Evolutionary conservation across 2,888 invertebrate genomes (phyloP).

Genomic region (Xylocampa areola): DNA sequence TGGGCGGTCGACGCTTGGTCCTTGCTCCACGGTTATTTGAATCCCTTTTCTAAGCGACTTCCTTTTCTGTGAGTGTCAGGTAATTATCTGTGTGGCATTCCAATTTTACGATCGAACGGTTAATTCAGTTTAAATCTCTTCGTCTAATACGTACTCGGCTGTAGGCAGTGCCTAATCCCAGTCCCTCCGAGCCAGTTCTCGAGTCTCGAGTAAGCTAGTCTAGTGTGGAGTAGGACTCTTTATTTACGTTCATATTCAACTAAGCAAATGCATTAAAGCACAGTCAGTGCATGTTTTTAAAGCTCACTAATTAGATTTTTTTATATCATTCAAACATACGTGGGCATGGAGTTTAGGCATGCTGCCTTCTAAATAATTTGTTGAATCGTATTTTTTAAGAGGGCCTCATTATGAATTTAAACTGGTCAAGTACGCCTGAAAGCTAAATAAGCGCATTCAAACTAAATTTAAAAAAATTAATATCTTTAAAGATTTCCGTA

Average conservation of each 20-base stretch:
- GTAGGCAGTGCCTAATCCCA: conserved; percentile 85
- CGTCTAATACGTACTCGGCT: conserved; percentile 85
- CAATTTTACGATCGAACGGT: conserved; percentile 90
- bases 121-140: conserved; percentile 90
- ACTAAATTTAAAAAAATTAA: conserved; percentile 12
- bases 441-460: not conserved
- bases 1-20: conserved; percentile 76
- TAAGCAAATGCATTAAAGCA: conserved; percentile 48
- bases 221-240: conserved; percentile 70
- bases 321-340: conserved; percentile 48
- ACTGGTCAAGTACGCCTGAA: not conserved
- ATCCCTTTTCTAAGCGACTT: conserved; percentile 86
- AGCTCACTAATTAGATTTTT: conserved; percentile 53
- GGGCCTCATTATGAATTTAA: not conserved
- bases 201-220: conserved; percentile 61
- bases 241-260: conserved; percentile 51
- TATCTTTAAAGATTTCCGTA: conserved; percentile 50
- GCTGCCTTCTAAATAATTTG: conserved; percentile 30
- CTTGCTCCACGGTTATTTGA: conserved; percentile 87
- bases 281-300: conserved; percentile 50
- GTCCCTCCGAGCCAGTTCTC: conserved; percentile 78
- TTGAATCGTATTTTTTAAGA: conserved; percentile 3
- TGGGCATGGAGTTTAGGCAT: conserved; percentile 22
- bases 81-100: conserved; percentile 90
- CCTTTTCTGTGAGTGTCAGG: conserved; percentile 90